Conservation (phyloP, 2,888 invertebrate species). For the Ditula angustiorana region DNA sequence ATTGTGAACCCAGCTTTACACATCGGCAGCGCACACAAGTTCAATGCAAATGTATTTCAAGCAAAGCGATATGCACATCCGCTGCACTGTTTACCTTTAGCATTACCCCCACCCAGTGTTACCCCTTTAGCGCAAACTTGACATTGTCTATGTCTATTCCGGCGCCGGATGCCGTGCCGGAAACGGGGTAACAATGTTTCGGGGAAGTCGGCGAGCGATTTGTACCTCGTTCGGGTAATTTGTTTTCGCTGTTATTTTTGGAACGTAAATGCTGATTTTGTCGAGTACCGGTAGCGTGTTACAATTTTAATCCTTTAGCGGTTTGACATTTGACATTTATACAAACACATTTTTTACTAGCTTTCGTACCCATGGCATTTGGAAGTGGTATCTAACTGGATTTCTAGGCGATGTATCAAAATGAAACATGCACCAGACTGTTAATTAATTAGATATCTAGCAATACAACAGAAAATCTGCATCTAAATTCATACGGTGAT, state of each 20-base stretch:
- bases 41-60: not conserved
- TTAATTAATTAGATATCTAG: too few relatives aligned
- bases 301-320: too few relatives aligned
- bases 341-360: too few relatives aligned
- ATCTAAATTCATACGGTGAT: too few relatives aligned
- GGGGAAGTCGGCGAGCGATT: conserved; percentile 2
- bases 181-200: conserved; percentile 18
- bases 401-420: too few relatives aligned
- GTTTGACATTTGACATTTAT: too few relatives aligned
- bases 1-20: too few relatives aligned
- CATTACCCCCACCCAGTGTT: not conserved
- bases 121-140: conserved; percentile 13
- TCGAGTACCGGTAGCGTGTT: too few relatives aligned
- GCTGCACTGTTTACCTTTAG: not conserved
- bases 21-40: not conserved
- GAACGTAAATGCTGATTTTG: not conserved
- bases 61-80: conserved; percentile 1
- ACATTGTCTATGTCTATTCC: conserved; percentile 16
- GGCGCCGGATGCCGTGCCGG: conserved; percentile 2
- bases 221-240: conserved; percentile 14
- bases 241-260: conserved; percentile 5
- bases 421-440: too few relatives aligned
- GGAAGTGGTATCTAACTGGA: too few relatives aligned
- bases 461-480: too few relatives aligned
- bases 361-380: too few relatives aligned